These are phyloP conservation scores for Micrasema minimum DNA, from an alignment of 1,140 invertebrate species.

Conservation along the genomic window DNA sequence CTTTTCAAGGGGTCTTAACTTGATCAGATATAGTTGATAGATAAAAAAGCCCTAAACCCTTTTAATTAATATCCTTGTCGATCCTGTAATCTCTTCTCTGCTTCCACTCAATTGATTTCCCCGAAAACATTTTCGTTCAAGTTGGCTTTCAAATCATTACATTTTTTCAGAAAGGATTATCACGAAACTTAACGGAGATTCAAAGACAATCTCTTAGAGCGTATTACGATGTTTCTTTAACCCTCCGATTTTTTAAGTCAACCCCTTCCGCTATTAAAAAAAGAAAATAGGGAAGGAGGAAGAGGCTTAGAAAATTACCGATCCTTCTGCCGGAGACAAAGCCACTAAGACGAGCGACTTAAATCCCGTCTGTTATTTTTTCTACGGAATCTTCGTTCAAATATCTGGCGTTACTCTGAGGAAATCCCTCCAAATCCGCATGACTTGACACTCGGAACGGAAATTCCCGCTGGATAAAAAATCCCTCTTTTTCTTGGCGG, in stretches of 20 bases:
- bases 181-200: conserved; percentile 50
- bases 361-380: conserved; percentile 49
- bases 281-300: conserved; percentile 18
- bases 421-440: conserved; percentile 50
- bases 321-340: conserved; percentile 47
- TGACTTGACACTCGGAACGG: conserved; percentile 51
- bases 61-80: conserved; percentile 19
- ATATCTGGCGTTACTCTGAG: conserved; percentile 40
- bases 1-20: too few relatives aligned
- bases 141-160: conserved; percentile 45
- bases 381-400: conserved; percentile 48
- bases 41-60: not conserved
- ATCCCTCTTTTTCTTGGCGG: conserved; percentile 30
- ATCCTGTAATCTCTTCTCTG: conserved; percentile 26
- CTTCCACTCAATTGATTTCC: conserved; percentile 22
- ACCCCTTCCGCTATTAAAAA: conserved; percentile 51
- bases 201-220: conserved; percentile 52
- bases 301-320: conserved; percentile 49
- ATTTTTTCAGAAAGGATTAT: conserved; percentile 52
- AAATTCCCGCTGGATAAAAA: conserved; percentile 27
- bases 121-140: conserved; percentile 12
- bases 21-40: too few relatives aligned
- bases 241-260: conserved; percentile 53
- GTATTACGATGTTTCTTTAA: conserved; percentile 53
- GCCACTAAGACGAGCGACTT: conserved; percentile 48